Evolutionary conservation across 2,113 vertebrate species (phyloP).

Genomic region (Neomonachus schauinslandi): DNA sequence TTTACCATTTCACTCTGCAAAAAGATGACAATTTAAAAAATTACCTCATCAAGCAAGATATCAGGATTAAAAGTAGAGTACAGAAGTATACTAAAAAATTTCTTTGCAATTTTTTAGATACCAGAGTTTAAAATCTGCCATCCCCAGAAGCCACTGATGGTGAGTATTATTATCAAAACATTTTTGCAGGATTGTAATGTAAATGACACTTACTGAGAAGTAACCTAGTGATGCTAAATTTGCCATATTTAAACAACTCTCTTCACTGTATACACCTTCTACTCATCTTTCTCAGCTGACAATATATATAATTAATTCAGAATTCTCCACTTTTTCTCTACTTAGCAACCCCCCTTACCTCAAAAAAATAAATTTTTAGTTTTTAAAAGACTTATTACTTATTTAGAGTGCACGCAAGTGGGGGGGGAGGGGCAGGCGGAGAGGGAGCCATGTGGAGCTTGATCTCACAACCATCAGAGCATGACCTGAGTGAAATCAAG

Average conservation of each 20-base stretch:
- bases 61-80: not conserved
- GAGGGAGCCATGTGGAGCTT: not conserved
- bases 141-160: not conserved
- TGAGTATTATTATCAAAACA: slow-evolving; percentile 32
- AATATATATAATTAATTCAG: not conserved
- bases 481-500: not conserved
- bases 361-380: not conserved
- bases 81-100: not conserved
- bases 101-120: not conserved
- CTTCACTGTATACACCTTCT: not conserved
- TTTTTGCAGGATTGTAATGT: not conserved
- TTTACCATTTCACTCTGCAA: slow-evolving; percentile 96
- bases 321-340: not conserved
- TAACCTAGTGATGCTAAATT: not conserved
- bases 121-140: not conserved
- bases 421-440: not conserved
- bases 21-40: slow-evolving; percentile 45
- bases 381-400: not conserved
- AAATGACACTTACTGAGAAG: not conserved
- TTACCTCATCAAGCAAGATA: not conserved
- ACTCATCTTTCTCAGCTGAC: not conserved
- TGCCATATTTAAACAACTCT: not conserved
- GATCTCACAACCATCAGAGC: not conserved
- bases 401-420: not conserved
- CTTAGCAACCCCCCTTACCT: not conserved